phyloP scores from a whole-genome alignment of 2,113 vertebrate species.

The Bungarus multicinctus region DNA sequence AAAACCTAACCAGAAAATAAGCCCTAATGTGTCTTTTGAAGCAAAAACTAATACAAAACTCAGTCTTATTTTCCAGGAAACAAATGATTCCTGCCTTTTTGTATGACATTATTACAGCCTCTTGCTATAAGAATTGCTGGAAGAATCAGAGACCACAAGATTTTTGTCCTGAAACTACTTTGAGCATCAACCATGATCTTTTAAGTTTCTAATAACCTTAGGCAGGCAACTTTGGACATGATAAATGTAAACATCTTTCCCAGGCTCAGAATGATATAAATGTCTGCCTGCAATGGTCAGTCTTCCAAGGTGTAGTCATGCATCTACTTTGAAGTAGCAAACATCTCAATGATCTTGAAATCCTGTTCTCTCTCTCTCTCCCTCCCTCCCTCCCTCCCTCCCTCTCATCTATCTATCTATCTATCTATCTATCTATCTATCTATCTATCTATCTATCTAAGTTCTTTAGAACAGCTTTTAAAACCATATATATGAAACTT shows the following conservation, averaged over 20 bases:
- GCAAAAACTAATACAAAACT: too few species aligned
- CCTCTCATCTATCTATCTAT: too few species aligned
- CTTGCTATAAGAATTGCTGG: not conserved
- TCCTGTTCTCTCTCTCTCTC: not conserved
- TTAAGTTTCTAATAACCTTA: not conserved
- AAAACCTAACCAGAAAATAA: too few species aligned
- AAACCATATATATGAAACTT: too few species aligned
- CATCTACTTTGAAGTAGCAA: not conserved
- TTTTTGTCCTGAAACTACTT: not conserved
- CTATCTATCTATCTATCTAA: too few species aligned
- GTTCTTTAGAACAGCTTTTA: too few species aligned
- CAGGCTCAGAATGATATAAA: not conserved
- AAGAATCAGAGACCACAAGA: not conserved
- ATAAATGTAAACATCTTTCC: not conserved
- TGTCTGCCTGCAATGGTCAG: not conserved
- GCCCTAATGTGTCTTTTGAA: too few species aligned
- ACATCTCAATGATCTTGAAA: not conserved
- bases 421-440: too few species aligned
- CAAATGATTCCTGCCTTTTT: not conserved
- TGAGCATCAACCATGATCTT: not conserved
- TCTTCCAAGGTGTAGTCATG: not conserved
- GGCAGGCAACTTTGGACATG: not conserved
- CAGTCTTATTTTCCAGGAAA: too few species aligned
- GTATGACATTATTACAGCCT: not conserved
- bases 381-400: fast-evolving